phyloP scores from a whole-genome alignment of 2,113 vertebrate genomes.

The Felis chaus region DNA sequence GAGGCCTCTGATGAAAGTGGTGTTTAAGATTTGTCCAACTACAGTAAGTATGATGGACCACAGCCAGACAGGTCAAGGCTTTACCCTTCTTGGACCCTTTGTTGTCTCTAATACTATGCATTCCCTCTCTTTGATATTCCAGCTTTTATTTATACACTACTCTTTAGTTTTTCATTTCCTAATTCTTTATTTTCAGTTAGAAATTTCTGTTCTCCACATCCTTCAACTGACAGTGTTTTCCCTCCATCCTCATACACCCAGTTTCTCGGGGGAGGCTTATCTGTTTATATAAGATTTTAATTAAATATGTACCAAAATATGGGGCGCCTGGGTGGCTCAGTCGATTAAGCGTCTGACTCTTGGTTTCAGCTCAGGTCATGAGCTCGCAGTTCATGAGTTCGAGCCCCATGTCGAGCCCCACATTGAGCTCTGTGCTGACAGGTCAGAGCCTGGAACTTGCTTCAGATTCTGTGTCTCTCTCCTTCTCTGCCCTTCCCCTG shows the following conservation, averaged over 20 bases:
- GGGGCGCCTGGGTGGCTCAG: too few relatives aligned
- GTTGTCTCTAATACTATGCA: background rate
- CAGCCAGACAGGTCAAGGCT: background rate
- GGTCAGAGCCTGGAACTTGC: too few relatives aligned
- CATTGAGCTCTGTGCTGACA: too few relatives aligned
- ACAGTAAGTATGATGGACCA: background rate
- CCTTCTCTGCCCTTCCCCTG: too few relatives aligned
- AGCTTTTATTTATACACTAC: background rate
- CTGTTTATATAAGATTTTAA: background rate
- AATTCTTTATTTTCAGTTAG: conserved; percentile 17
- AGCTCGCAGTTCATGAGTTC: too few relatives aligned
- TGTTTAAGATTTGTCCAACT: background rate
- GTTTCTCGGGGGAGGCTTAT: background rate
- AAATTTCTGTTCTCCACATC: background rate
- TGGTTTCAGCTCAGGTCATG: too few relatives aligned
- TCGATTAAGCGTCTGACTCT: too few relatives aligned
- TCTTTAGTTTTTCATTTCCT: background rate
- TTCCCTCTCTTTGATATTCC: background rate
- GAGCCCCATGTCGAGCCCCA: too few relatives aligned
- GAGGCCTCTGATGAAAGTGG: background rate
- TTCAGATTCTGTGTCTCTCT: too few relatives aligned
- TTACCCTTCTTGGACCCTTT: background rate
- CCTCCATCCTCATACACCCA: background rate
- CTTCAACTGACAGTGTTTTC: background rate
- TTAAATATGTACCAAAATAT: background rate